Conservation (phyloP, 2,113 vertebrate genomes). For the Hyperopisus bebe region DNA sequence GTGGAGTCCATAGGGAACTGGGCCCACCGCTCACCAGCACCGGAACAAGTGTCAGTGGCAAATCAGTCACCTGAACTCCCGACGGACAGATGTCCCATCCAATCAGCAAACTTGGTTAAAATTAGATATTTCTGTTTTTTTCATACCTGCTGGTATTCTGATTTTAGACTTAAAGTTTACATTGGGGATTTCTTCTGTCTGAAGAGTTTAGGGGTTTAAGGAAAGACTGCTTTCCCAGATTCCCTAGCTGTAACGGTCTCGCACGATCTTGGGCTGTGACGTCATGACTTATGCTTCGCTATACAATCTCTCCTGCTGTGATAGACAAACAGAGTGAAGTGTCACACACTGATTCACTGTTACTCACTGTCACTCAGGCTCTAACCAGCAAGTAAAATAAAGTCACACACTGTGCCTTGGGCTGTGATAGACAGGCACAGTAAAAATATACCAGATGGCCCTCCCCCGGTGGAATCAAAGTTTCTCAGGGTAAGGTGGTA, state of each 20-base stretch:
- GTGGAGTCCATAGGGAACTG: conserved; percentile 65
- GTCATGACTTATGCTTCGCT: neutral
- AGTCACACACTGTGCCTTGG: neutral
- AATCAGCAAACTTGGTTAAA: conserved; percentile 43
- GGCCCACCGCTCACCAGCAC: conserved; percentile 47
- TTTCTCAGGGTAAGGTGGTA: neutral
- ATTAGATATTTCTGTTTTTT: neutral
- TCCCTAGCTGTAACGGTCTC: neutral
- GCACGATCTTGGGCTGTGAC: neutral
- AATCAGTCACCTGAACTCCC: conserved; percentile 52
- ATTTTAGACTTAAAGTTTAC: neutral
- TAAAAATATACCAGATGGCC: neutral
- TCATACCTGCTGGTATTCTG: conserved; percentile 23
- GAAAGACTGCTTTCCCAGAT: neutral
- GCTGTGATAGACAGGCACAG: neutral
- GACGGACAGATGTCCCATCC: conserved; percentile 44
- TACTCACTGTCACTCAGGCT: neutral
- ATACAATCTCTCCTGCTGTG: neutral
- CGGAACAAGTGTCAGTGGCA: conserved; percentile 45
- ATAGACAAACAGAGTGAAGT: neutral
- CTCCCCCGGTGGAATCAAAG: neutral
- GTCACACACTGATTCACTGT: neutral
- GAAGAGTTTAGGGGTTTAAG: neutral
- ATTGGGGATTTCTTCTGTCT: neutral
- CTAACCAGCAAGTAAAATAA: neutral